A percentile compares a stretch with the other conserved stretches of the same genome.
These are phyloP conservation scores for Propsilocerus akamusi DNA, from an alignment of 1,140 invertebrate species.

Conservation along the genomic window DNA sequence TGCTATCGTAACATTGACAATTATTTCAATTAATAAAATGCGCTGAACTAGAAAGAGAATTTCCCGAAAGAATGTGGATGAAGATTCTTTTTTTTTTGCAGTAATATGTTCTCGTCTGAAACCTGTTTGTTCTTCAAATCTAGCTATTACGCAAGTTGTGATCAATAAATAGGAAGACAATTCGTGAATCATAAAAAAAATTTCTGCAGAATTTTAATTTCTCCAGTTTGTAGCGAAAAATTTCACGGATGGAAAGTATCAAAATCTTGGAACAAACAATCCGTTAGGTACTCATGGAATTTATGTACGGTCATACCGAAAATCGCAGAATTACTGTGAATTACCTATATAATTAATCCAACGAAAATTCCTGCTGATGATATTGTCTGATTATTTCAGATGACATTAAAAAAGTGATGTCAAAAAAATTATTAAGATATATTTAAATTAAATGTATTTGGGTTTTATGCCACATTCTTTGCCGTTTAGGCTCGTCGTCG, in stretches of 20 bases:
- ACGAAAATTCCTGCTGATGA: not conserved
- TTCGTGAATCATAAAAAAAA: too few species aligned
- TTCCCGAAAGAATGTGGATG: too few species aligned
- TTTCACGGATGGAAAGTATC: not conserved
- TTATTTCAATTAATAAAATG: not conserved
- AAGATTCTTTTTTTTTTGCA: too few species aligned
- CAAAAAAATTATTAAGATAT: not conserved
- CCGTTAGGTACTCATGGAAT: not conserved
- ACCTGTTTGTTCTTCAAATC: too few species aligned
- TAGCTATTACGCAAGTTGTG: too few species aligned
- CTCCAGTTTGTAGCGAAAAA: too few species aligned
- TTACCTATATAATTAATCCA: too few species aligned
- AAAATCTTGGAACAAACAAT: not conserved
- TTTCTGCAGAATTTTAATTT: too few species aligned
- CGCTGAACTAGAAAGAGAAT: too few species aligned
- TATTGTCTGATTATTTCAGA: not conserved
- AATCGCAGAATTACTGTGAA: too few species aligned
- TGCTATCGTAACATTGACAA: not conserved
- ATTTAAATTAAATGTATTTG: conserved; percentile 2
- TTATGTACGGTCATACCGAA: not conserved
- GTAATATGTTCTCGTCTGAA: too few species aligned
- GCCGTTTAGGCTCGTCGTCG: not conserved
- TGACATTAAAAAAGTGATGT: not conserved
- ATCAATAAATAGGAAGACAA: too few species aligned
- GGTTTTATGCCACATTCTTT: conserved; percentile 2